Percentiles rank a stretch among this genome's conserved stretches.
phyloP scores from a whole-genome alignment of 2,888 invertebrate species.

The Danaus chrysippus region DNA sequence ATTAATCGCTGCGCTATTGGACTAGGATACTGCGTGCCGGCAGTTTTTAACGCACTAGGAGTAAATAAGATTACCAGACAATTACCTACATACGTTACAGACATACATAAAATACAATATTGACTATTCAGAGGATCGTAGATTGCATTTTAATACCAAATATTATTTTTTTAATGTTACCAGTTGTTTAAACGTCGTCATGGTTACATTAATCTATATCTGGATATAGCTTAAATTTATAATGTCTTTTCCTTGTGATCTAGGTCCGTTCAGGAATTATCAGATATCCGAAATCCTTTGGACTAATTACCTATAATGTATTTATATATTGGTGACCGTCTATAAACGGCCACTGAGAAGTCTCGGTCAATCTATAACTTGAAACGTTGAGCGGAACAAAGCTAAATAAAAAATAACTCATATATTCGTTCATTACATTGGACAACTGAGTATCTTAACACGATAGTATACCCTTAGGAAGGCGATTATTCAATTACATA shows the following conservation, averaged over 20 bases:
- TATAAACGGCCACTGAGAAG: conserved; percentile 16
- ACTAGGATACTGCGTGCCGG: conserved; percentile 48
- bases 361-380: conserved; percentile 25
- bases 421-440: conserved; percentile 5
- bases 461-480: not conserved
- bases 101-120: conserved; percentile 44
- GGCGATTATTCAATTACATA: not conserved
- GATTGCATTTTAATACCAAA: conserved; percentile 2
- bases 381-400: conserved; percentile 17
- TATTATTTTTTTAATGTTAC: not conserved
- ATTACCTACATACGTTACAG: conserved; percentile 58
- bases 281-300: conserved; percentile 20
- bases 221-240: conserved; percentile 1
- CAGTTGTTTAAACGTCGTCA: no score
- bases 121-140: conserved; percentile 33
- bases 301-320: not conserved
- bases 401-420: conserved; percentile 4
- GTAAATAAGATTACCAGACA: conserved; percentile 55
- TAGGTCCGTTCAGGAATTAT: conserved; percentile 16
- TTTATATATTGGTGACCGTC: conserved; percentile 12
- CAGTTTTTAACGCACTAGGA: conserved; percentile 22
- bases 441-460: conserved; percentile 4
- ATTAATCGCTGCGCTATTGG: conserved; percentile 66
- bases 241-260: conserved; percentile 2
- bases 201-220: not conserved